phyloP scores from a whole-genome alignment of 2,797 vertebrate genomes.

The Coranthus polyacanthus region DNA sequence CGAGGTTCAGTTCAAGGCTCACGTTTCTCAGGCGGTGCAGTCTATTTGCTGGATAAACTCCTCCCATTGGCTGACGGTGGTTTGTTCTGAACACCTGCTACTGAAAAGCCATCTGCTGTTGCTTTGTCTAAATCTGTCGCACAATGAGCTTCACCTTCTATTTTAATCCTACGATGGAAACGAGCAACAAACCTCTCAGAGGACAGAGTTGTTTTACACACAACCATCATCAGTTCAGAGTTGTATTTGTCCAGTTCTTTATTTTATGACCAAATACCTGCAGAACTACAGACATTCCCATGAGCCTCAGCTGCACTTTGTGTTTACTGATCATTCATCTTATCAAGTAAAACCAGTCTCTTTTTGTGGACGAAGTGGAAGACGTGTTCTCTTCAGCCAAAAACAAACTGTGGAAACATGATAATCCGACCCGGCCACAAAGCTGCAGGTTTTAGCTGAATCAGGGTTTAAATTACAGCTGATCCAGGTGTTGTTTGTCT shows the following conservation, averaged over 20 bases:
- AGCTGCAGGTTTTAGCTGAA: no score
- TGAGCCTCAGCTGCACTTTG: no score
- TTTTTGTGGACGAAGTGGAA: no score
- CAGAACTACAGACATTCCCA: neutral
- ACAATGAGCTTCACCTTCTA: constrained; percentile 6
- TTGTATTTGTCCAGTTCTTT: no score
- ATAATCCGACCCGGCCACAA: no score
- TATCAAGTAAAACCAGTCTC: no score
- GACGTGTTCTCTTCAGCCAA: no score
- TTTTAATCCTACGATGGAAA: constrained; percentile 3
- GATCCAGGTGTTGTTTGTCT: no score
- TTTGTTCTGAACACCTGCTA: constrained; percentile 34
- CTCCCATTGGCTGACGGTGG: constrained; percentile 9
- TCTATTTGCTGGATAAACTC: constrained; percentile 1
- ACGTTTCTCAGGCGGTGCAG: constrained; percentile 2
- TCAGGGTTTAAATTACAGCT: no score
- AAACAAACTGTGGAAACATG: no score
- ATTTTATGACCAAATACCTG: no score
- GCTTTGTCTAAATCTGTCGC: constrained; percentile 8
- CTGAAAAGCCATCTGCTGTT: constrained; percentile 11
- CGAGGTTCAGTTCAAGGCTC: constrained; percentile 1
- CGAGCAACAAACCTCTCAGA: neutral
- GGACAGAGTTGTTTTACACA: neutral
- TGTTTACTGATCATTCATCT: no score
- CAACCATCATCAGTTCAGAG: neutral